Conservation (phyloP, 2,113 vertebrate species). For the Urocolius indicus region DNA sequence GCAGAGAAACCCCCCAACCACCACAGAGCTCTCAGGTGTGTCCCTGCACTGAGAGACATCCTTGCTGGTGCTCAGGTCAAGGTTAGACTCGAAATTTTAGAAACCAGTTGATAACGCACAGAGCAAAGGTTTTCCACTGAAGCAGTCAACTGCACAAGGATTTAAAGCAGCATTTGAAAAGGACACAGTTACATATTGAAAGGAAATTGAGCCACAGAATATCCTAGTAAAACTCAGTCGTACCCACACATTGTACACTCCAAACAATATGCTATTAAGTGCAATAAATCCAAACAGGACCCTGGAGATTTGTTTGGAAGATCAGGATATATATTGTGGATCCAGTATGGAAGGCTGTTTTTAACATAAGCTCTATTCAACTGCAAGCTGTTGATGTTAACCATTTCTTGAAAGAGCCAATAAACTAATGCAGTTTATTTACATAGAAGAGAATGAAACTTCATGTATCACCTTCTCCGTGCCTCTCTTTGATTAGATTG, state of each 20-base stretch:
- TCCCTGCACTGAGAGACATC: neutral
- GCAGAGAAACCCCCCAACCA: neutral
- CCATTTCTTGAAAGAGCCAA: slow-evolving; percentile 38
- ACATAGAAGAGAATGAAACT: slow-evolving; percentile 31
- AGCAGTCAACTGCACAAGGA: neutral
- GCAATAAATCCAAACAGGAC: slow-evolving; percentile 51
- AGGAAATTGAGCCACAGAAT: slow-evolving; percentile 58
- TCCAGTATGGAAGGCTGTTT: slow-evolving; percentile 21
- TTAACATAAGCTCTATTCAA: slow-evolving; percentile 30
- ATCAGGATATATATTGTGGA: slow-evolving; percentile 36
- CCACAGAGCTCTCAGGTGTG: accelerated
- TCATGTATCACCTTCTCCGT: slow-evolving; percentile 55
- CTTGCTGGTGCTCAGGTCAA: neutral
- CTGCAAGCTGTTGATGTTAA: slow-evolving; percentile 25
- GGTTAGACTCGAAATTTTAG: neutral
- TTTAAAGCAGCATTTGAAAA: slow-evolving; percentile 38
- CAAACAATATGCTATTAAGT: slow-evolving; percentile 43
- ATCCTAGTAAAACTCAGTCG: neutral
- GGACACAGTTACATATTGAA: slow-evolving; percentile 13
- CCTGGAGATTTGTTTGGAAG: slow-evolving; percentile 38
- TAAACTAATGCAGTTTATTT: slow-evolving; percentile 60
- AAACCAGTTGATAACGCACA: neutral
- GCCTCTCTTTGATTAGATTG: slow-evolving; percentile 71
- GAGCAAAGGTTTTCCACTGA: neutral
- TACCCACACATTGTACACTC: slow-evolving; percentile 18